Percentiles rank a stretch among this genome's conserved stretches.
phyloP scores from a whole-genome alignment of 2,888 invertebrate genomes.

The Harpalus rubripes region DNA sequence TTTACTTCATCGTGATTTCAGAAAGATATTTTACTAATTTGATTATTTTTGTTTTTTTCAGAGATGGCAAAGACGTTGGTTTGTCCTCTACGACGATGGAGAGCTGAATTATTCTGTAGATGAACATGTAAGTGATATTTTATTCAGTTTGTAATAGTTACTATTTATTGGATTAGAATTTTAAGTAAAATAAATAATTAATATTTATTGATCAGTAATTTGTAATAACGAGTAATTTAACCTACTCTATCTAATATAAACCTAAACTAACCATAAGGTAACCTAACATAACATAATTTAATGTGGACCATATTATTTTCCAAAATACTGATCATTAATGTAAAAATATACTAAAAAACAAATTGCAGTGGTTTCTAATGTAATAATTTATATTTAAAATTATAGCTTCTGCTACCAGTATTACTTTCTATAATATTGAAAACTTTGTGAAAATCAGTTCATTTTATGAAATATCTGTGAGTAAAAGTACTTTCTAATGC shows the following conservation, averaged over 20 bases:
- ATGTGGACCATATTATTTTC: too few relatives aligned
- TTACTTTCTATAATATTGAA: slow-evolving; percentile 26
- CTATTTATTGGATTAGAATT: too few relatives aligned
- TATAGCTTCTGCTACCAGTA: not conserved
- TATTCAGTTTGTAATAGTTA: not conserved
- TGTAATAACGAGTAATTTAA: too few relatives aligned
- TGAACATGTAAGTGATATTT: slow-evolving; percentile 92
- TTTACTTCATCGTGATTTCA: too few relatives aligned
- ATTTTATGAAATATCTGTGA: slow-evolving; percentile 26
- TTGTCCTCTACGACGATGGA: slow-evolving; percentile 98
- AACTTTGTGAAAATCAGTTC: slow-evolving; percentile 15
- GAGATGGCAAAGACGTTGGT: slow-evolving; percentile 99
- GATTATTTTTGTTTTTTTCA: slow-evolving; percentile 80
- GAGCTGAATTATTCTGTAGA: slow-evolving; percentile 98
- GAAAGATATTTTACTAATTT: too few relatives aligned
- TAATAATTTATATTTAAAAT: not conserved
- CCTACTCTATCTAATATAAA: too few relatives aligned
- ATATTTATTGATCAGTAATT: too few relatives aligned
- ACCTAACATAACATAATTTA: too few relatives aligned
- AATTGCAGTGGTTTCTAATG: not conserved
- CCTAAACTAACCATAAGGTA: too few relatives aligned
- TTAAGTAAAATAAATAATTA: too few relatives aligned
- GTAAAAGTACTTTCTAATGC: slow-evolving; percentile 36
- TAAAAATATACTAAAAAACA: not conserved
- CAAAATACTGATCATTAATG: not conserved